These are phyloP conservation scores for Habrosyne pyritoides DNA, from an alignment of 2,888 invertebrate genomes.

Conservation along the genomic window DNA sequence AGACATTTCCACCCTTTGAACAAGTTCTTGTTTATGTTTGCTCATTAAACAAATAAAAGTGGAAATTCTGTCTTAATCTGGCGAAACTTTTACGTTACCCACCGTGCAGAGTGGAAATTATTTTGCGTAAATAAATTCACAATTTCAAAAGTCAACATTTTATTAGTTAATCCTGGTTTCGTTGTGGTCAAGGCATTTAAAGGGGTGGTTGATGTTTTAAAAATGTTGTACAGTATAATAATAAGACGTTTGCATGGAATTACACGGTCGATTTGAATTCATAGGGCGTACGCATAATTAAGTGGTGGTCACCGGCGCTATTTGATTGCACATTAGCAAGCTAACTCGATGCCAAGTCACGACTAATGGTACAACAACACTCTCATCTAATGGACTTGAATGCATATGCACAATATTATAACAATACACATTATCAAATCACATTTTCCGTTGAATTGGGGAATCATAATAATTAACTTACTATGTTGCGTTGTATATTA, in stretches of 20 bases:
- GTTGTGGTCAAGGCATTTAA: not conserved
- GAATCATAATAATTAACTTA: not conserved
- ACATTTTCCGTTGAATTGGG: not conserved
- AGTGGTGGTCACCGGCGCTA: slow-evolving; percentile 63
- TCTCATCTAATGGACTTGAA: slow-evolving; percentile 42
- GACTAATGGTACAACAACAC: slow-evolving; percentile 65
- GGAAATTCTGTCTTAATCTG: slow-evolving; percentile 68
- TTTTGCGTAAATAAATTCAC: slow-evolving; percentile 41
- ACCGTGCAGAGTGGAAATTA: slow-evolving; percentile 42
- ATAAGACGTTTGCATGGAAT: slow-evolving; percentile 51
- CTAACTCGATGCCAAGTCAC: slow-evolving; percentile 77
- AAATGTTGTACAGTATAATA: slow-evolving; percentile 11
- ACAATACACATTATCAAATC: not conserved
- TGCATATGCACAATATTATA: slow-evolving; percentile 26
- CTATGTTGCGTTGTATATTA: no score
- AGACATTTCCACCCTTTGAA: slow-evolving; percentile 80
- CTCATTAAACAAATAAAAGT: slow-evolving; percentile 80
- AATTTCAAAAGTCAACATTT: slow-evolving; percentile 34
- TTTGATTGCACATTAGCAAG: slow-evolving; percentile 76
- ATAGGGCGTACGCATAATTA: slow-evolving; percentile 74
- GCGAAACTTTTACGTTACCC: slow-evolving; percentile 55
- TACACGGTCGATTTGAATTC: slow-evolving; percentile 68
- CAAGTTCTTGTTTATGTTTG: slow-evolving; percentile 81
- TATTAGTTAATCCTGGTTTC: slow-evolving; percentile 31
- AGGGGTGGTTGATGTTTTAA: not conserved